Conservation (phyloP, 2,888 invertebrate genomes). For the Notodonta ziczac region DNA sequence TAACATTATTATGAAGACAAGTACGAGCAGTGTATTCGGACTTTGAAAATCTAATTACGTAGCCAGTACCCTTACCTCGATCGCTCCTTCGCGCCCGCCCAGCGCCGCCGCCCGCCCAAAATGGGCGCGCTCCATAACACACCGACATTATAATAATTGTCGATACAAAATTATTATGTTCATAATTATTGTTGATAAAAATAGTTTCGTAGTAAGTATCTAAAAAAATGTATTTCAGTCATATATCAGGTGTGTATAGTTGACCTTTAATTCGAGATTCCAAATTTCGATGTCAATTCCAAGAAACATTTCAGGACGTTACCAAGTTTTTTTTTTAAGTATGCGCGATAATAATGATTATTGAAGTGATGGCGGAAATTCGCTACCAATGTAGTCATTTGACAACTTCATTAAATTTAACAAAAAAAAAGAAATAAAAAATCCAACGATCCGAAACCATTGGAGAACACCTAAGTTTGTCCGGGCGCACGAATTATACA, state of each 20-base stretch:
- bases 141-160: slow-evolving; percentile 14
- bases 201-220: no score
- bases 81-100: slow-evolving; percentile 78
- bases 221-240: no score
- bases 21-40: slow-evolving; percentile 85
- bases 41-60: slow-evolving; percentile 87
- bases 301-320: no score
- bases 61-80: slow-evolving; percentile 84
- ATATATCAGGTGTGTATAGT: no score
- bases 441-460: slow-evolving; percentile 28
- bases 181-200: not conserved
- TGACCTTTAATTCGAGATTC: no score
- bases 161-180: not conserved
- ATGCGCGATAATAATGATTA: no score
- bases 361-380: no score
- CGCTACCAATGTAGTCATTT: no score
- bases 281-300: no score
- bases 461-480: slow-evolving; percentile 67
- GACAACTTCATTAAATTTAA: not conserved
- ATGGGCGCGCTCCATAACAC: slow-evolving; percentile 35
- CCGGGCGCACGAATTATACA: slow-evolving; percentile 82
- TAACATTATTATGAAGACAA: slow-evolving; percentile 82
- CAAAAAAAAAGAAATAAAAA: not conserved
- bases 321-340: no score
- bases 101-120: slow-evolving; percentile 60